Evolutionary conservation across 2,797 vertebrate species (phyloP), one percentile per base, ranked within the genome.

Genomic region (Anisognathus igniventris): DNA sequence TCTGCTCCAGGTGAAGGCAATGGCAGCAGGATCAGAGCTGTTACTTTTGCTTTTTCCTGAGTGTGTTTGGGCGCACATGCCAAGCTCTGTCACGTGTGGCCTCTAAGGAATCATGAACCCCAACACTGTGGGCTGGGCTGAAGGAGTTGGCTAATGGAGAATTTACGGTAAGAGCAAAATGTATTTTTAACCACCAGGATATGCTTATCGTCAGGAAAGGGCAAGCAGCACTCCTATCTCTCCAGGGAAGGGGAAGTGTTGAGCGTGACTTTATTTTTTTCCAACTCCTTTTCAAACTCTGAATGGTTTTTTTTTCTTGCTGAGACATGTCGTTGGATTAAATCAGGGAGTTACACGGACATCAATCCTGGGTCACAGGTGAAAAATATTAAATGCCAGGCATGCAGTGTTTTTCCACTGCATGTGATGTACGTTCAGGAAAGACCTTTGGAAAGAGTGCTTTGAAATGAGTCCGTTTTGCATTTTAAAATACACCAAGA

Each of bases 101-200:
- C 78, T 88, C 90, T 35, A 3, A 74, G 93, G 97, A 79, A 15
- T 31, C 4, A 0, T 40, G 82, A 95, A 79, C 73, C 82, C 93
- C 92, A 80, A 39, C 61, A 21, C 57, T 3, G 2, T 66, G 77
- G 94, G 75, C 76, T 65, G 92, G 96, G 91, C 88, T 78, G 39
- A 56, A 93, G 60, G 68, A 89, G 58, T 67, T 89, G 79, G 86
- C 86, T 94, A 75, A 83, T 70, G 86, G 74, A 62, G 93, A 60
- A 48, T 73, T 96, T 96, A 94, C 96, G 62, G 82, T 95, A 93
- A 97, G 94, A 93, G 86, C 90, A 79, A 84, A 85, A 42, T 86
- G 66, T 97, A 93, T 97, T 97, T 97, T 96, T 97, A 96, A 95
- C 86, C 44, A 86, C 73, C 95, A 96, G 97, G 97, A 96, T 97